A percentile compares a stretch with the other conserved stretches of the same genome.
Conservation (phyloP, 2,797 vertebrate species). For the Myoxocephalus aenaeus region DNA sequence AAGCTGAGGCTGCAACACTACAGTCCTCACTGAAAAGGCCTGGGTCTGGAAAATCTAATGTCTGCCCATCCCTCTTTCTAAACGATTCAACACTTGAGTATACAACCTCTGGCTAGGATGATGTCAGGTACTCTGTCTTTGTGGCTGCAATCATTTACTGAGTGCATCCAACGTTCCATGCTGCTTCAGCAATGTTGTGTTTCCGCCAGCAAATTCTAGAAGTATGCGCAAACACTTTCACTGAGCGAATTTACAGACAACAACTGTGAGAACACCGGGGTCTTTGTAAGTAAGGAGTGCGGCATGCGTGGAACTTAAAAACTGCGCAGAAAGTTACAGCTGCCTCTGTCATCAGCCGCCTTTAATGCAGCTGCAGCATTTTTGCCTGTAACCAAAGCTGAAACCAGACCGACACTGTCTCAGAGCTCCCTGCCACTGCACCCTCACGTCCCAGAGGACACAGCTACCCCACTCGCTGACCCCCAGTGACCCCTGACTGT, state of each 20-base stretch:
- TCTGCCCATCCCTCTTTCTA: conserved; percentile 8
- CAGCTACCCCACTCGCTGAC: conserved; percentile 72
- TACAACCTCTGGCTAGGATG: conserved; percentile 28
- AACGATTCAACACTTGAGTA: conserved; percentile 30
- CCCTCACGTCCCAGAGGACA: conserved; percentile 70
- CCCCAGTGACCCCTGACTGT: conserved; percentile 65
- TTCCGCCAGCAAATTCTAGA: conserved; percentile 30
- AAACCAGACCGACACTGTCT: conserved; percentile 80
- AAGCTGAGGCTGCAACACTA: conserved; percentile 35
- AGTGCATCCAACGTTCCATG: conserved; percentile 41
- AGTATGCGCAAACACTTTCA: conserved; percentile 18
- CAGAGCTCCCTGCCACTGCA: conserved; percentile 60
- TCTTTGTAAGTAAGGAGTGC: conserved; percentile 44
- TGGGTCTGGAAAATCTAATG: conserved; percentile 33
- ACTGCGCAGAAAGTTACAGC: conserved; percentile 55
- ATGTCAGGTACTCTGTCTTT: conserved; percentile 38
- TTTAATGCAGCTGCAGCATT: conserved; percentile 67
- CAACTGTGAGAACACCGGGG: conserved; percentile 33
- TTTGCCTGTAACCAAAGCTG: conserved; percentile 71
- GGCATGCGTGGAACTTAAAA: conserved; percentile 38
- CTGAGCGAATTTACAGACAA: conserved; percentile 27
- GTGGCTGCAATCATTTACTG: conserved; percentile 33
- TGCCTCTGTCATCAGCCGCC: conserved; percentile 61
- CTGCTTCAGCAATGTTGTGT: conserved; percentile 41
- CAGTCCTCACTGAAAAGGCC: conserved; percentile 14